Base-by-base conservation (phyloP, 1,140 invertebrate species). In the Piezodorus guildinii region DNA sequence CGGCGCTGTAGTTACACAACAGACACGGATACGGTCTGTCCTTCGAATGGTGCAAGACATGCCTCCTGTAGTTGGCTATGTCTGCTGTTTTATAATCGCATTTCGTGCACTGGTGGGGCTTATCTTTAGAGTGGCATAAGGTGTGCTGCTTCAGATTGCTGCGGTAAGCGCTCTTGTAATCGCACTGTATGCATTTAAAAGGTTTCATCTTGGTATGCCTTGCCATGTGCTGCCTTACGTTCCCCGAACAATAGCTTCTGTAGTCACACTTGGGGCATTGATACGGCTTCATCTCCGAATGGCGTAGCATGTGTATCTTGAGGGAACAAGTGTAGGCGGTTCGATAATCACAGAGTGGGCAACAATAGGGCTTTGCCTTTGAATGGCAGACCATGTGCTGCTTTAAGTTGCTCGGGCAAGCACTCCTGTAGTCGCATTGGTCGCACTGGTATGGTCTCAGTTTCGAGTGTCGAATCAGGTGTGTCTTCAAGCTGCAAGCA, bases 21-120 rank as follows among this genome's bases (percentile, higher is more conserved):
- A 10, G n/a, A 25, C 60, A 61, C 5, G 44, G 15, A 61, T 21
- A 61, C 16, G 60, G 60, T 25, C 45, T 61, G 5, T 44, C 17
- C 10, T 61, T 43, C 46, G 60, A 45, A 46, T 61, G 60, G 8
- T 39, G 45, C 39, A 61, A 21, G 15, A 61, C 14, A 61, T 61
- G 60, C n/a, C 23, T 45, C 17, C 23, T 61, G 10, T 45, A 25
- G 19, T 61, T 61, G 17, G 39, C 60, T 61, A 17, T 34, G 14
- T 61, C 39, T 21, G 30, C 39, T 46, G 60, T n/a, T 30, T 25
- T 23, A 25, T 44, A 61, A 2, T 45, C 39, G 43, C 60, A 61
- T 25, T 61, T 15, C 3, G 39, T 16, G 15, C 60, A 61, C 17
- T 45, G 2, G 17, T 30, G 23, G 25, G 60, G 60, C 19, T 46